Base-by-base conservation (phyloP, 2,113 vertebrate species). In the Meleagris gallopavo region DNA sequence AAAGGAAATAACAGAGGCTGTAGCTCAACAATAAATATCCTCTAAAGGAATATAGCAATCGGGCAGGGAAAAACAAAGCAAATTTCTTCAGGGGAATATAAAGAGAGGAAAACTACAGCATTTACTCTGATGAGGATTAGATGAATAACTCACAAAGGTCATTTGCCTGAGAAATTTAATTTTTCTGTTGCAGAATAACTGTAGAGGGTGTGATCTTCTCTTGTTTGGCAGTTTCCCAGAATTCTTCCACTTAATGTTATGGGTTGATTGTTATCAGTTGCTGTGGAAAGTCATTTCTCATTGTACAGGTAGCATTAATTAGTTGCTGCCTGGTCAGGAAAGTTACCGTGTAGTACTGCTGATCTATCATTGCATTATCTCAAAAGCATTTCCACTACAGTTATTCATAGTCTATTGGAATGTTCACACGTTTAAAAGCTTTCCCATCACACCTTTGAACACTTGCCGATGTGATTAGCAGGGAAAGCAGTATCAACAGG, bases 11-110 rank as follows among this genome's bases (percentile, higher is more conserved):
- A 90, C 90, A 97, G 72, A 96, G 67, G 81, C 90, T 3, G 1
- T 67, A 60, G 41, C 58, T 95, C 85, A 75, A 94, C 72, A 93
- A 95, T 97, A 97, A 97, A 97, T 95, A 97, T 94, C 57, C 72
- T 96, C 95, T 92, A 89, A 85, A 94, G 95, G 61, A 87, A 77
- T 52, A 41, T 48, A 69, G 88, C 64, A 83, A 96, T 92, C 76
- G 88, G 69, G 81, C n/a, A 92, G 30, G 73, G 87, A 43, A 89
- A 97, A 97, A 90, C 86, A 88, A 95, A 94, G 77, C 64, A 60
- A 57, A 73, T 71, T 82, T 89, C 21, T 66, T 48, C 8, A 34
- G 69, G 36, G 60, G 67, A 95, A 80, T 80, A 82, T 36, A 38
- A 76, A 83, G 73, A 85, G 32, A 95, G 40, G 69, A 96, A 96